Evolutionary conservation across 2,113 vertebrate genomes (phyloP).

Genomic region (Ursus arctos): DNA sequence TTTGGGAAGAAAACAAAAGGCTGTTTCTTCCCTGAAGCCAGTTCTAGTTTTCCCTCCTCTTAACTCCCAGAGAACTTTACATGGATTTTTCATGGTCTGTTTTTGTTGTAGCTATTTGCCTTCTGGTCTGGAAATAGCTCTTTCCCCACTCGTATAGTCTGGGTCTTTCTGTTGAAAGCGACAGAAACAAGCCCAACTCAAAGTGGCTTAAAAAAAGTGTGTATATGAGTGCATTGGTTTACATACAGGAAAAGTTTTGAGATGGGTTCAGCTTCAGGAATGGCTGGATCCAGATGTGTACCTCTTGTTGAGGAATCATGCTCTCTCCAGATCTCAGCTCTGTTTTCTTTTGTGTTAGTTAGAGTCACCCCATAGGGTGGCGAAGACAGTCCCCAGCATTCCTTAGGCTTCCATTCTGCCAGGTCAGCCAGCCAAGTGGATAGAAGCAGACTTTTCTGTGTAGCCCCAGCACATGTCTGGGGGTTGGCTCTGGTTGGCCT

Average conservation of each 20-base stretch:
- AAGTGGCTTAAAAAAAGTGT: not conserved
- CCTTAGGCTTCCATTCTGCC: not conserved
- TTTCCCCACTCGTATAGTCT: not conserved
- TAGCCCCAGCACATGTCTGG: not conserved
- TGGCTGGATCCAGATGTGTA: not conserved
- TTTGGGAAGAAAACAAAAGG: not conserved
- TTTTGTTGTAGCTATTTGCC: not conserved
- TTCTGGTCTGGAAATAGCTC: not conserved
- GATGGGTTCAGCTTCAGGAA: slow-evolving; percentile 20
- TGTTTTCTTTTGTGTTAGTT: not conserved
- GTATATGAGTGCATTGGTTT: not conserved
- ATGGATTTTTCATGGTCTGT: not conserved
- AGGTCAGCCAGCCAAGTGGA: not conserved
- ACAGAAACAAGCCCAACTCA: not conserved
- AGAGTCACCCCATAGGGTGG: not conserved
- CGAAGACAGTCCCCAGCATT: not conserved
- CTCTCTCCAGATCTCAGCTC: not conserved
- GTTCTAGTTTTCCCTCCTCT: not conserved
- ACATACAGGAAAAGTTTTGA: not conserved
- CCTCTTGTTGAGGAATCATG: not conserved
- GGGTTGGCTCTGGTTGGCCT: not conserved
- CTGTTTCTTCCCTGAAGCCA: not conserved
- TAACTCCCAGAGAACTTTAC: not conserved
- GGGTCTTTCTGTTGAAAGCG: not conserved
- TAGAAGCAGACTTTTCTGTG: not conserved